phyloP scores from a whole-genome alignment of 2,888 invertebrate species.

The Cryptocephalus primarius region DNA sequence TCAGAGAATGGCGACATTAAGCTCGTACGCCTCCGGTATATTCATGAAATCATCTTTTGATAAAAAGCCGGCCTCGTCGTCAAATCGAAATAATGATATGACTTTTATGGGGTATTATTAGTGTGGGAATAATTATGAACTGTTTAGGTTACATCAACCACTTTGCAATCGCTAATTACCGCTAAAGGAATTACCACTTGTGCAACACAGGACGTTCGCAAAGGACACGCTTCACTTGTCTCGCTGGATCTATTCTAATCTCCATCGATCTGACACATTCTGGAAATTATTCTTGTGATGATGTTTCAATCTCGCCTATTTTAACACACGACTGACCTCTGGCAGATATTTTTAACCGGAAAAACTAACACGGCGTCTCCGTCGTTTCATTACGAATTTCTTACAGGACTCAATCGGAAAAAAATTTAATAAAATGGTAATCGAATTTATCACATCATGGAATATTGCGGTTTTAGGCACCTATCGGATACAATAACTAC shows the following conservation, averaged over 20 bases:
- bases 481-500: too few relatives aligned
- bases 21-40: conserved; percentile 12
- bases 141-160: conserved; percentile 11
- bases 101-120: conserved; percentile 15
- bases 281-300: too few relatives aligned
- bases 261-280: too few relatives aligned
- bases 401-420: too few relatives aligned
- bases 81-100: conserved; percentile 24
- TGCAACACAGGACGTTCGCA: conserved; percentile 8
- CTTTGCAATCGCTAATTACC: conserved; percentile 1
- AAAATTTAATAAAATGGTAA: too few relatives aligned
- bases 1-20: conserved; percentile 21
- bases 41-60: conserved; percentile 17
- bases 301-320: too few relatives aligned
- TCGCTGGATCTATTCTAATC: not conserved
- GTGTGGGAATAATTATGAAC: conserved; percentile 16
- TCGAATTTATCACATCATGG: too few relatives aligned
- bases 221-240: not conserved
- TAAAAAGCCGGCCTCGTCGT: conserved; percentile 20
- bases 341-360: too few relatives aligned
- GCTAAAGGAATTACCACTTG: conserved; percentile 1
- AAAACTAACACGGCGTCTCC: too few relatives aligned
- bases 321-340: too few relatives aligned
- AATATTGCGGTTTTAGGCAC: too few relatives aligned
- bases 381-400: too few relatives aligned